Conservation (phyloP, 2,888 invertebrate genomes). For the Scaptomyza parva region DNA sequence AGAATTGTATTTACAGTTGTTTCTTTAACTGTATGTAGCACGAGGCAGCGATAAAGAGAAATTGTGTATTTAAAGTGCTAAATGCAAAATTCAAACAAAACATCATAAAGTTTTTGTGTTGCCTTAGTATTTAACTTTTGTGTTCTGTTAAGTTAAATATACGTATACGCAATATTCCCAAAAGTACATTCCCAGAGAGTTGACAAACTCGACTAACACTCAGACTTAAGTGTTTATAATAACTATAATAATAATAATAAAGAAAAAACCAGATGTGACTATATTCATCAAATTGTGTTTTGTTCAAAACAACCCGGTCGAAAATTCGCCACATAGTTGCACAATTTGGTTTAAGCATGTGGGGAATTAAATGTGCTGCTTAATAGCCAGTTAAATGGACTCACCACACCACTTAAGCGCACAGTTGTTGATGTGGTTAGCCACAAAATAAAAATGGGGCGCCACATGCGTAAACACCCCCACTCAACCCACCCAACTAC, state of each 20-base stretch:
- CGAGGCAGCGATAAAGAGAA: neutral
- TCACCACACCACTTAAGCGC: neutral
- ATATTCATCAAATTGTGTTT: neutral
- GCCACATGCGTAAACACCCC: slow-evolving; percentile 9
- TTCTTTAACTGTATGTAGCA: neutral
- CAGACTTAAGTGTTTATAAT: neutral
- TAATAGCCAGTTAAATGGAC: slow-evolving; percentile 26
- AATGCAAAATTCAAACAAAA: neutral
- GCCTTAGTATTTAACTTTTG: too few species aligned
- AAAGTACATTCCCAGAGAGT: too few species aligned
- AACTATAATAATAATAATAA: neutral
- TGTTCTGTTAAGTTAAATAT: too few species aligned
- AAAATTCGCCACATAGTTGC: neutral
- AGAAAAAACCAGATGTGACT: neutral
- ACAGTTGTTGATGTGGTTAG: slow-evolving; percentile 39
- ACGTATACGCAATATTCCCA: neutral
- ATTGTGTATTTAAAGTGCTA: neutral
- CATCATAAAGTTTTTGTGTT: too few species aligned
- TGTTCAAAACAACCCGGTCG: neutral
- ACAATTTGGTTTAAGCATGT: slow-evolving; percentile 1
- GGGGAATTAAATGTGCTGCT: slow-evolving; percentile 7
- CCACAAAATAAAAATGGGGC: slow-evolving; percentile 24
- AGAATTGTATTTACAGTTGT: neutral
- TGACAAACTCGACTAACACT: neutral
- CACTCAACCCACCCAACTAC: neutral